Conservation (phyloP, 2,888 invertebrate species). For the Drosophila melanosoma region DNA sequence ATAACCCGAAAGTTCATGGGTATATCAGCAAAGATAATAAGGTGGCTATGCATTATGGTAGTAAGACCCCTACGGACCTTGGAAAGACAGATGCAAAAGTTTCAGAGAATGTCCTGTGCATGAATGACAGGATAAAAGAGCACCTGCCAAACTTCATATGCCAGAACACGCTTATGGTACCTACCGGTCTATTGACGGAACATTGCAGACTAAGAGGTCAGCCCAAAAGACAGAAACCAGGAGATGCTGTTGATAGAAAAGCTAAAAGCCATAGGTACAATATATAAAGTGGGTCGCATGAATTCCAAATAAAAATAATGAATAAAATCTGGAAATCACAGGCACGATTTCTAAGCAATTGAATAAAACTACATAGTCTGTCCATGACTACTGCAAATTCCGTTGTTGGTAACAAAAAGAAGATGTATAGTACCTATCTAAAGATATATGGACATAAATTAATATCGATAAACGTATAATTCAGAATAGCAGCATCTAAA, state of each 20-base stretch:
- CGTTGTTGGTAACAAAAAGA: neutral
- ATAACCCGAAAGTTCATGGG: too few species aligned
- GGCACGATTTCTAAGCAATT: too few species aligned
- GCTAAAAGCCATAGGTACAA: neutral
- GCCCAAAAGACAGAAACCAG: neutral
- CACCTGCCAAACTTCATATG: neutral
- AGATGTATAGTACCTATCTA: neutral
- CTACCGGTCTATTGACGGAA: neutral
- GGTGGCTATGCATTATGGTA: too few species aligned
- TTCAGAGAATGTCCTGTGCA: too few species aligned
- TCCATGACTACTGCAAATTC: neutral
- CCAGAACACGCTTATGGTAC: neutral
- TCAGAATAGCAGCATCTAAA: neutral
- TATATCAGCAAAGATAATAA: too few species aligned
- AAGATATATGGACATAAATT: neutral
- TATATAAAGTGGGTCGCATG: too few species aligned
- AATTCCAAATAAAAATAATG: neutral
- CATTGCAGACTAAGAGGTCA: neutral
- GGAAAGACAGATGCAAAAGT: too few species aligned
- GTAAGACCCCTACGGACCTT: too few species aligned
- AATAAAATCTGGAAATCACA: too few species aligned
- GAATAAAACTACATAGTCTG: too few species aligned
- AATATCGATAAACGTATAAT: neutral
- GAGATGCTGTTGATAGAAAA: neutral
- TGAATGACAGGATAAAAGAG: neutral